Evolutionary conservation across 2,888 invertebrate species (phyloP), one percentile per base, ranked within the genome.

Genomic region (Lasioglossum lativentre): DNA sequence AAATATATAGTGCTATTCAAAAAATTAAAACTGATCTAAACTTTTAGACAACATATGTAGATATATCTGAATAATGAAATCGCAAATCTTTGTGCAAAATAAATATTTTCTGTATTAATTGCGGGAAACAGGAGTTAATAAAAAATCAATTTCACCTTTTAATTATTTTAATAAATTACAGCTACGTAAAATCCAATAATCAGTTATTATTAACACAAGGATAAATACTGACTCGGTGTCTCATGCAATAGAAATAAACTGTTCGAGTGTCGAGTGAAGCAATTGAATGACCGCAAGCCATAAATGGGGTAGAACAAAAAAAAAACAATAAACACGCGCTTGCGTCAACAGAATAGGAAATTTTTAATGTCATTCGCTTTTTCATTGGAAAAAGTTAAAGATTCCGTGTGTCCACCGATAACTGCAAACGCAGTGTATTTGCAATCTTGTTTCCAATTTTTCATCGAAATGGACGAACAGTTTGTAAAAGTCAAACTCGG

Each of bases 401-500:
- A 19, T 47, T 16, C 10, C 23, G 19, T 6, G n/a, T 38, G 1
- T 19, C 38, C 34, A 19, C 38, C 14, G 45, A 68, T 68, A 42
- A n/a, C 30, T 14, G 19, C 68, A 14, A 19, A 34, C 4, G 38
- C 38, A 38, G 5, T 27, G 3, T 27, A 38, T 77, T 47, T 52
- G 38, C 76, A 68, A 76, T 68, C 34, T 76, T 68, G 47, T 47
- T 76, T n/a, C 66, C 12, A 34, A 66, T 45, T 76, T 76, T 45
- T 66, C 75, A 34, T 76, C 66, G 19, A 14, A 66, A 30, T 14
- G 45, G 6, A 12, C 66, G 66, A 66, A 75, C 63, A 16, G 30
- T 66, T 76, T 30, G n/a, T 19, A 59, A 45, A 63, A 45, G 12
- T 30, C 76, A 23, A 27, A 12, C 42, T 42, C 42, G 23, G 14